Evolutionary conservation across 2,797 vertebrate species (phyloP), one percentile per base, ranked within the genome.

Genomic region (Trachurus trachurus): DNA sequence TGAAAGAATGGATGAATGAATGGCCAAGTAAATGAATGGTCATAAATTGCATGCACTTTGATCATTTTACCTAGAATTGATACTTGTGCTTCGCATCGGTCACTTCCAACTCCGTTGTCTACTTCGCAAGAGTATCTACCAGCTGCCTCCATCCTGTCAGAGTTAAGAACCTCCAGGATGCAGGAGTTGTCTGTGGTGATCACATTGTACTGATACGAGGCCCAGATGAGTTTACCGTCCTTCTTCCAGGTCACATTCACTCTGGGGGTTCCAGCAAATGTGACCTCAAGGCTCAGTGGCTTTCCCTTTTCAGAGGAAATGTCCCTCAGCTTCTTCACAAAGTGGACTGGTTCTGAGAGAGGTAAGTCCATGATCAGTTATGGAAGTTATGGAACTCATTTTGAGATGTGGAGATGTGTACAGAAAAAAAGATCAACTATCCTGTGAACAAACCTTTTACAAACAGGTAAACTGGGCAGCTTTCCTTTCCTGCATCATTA

Each of bases 241-340:
- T 97, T 99, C 87, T 94, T 96, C 98, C 98, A 99, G 6, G 91
- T 96, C 73, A 98, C 96, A 58, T 95, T 96, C 71, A 98, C 94
- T 16, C 94, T 95, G 39, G 96, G 94, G 2, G 95, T 97, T 64
- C 97, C 98, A 34, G 88, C 88, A 21, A 96, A 99, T n/a, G 94
- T 95, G 74, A 97, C 96, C 62, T 97, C 96, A 52, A 99, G 95
- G 89, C 96, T 95, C 74, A 98, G 92, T 76, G 96, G 92, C 66
- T 95, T 95, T 19, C 94, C 96, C 75, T 96, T 96, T 80, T 97
- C 97, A 79, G 95, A 92, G 54, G 93, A 95, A 42, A 96, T 93
- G 80, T 98, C 95, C 2, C 93, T 96, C 86, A 99, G 89, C 87
- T 95, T 98, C 93, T 97, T 98, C 89, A 97, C 94, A 93, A 99